Evolutionary conservation across 1,140 invertebrate genomes (phyloP), one percentile per base, ranked within the genome.

Genomic region (Pseudomyrmex pallidus): DNA sequence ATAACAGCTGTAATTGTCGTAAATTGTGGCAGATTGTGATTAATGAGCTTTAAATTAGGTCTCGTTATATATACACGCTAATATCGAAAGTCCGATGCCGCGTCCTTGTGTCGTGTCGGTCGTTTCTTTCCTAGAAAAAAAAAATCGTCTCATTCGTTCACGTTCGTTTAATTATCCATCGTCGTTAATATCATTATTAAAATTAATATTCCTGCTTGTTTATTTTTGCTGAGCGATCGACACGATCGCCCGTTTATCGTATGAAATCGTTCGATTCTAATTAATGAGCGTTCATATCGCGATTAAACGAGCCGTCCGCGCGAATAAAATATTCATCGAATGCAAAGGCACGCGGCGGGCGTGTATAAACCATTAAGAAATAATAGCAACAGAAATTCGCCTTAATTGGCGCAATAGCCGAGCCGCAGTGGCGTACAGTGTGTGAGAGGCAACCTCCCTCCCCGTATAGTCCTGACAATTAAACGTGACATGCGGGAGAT

Each of bases 321-420:
- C n/a, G 35, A 67, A 91, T 91, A 88, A 91, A 92, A 92, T 92
- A 92, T 93, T 92, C 90, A 93, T 92, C 83, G 87, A 90, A 92
- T 93, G 92, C 90, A 93, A 92, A 93, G 91, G 80, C 12, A 83
- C 61, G 85, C 63, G 85, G 17, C 59, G 46, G 77, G 86, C 77
- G 66, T 87, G 89, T 92, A 87, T 90, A 82, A 90, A 82, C 80
- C 74, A 90, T 91, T 91, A 90, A 91, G 92, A 90, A 92, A 91
- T 92, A 93, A 93, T 93, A 92, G 91, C 91, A 87, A 91, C 87
- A 91, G 88, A 92, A 91, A 92, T 93, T 90, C 89, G 84, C 85
- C 44, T 92, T 94, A 94, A 94, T 94, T 94, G 92, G 92, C 89
- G 88, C 86, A 92, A 91, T 91, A 90, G 86, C 74, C 67, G 22